A percentile compares a stretch with the other conserved stretches of the same genome.
Evolutionary conservation across 92 coral and sea anemone species (phyloP).

Genomic region (Micromussa lordhowensis): DNA sequence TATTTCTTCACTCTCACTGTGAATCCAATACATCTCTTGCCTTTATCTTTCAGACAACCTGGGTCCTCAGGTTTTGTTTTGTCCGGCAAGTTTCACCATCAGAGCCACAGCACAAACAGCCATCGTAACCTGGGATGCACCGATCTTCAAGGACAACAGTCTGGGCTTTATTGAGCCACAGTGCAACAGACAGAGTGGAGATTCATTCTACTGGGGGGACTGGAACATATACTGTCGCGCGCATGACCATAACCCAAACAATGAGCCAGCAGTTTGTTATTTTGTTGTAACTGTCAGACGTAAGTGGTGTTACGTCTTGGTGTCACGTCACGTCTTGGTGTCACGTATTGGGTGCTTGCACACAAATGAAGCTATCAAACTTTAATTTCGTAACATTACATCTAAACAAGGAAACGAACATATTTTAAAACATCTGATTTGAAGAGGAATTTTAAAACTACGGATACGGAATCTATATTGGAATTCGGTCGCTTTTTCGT

Average conservation of each 20-base stretch:
- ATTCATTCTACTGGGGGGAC: conserved; percentile 28
- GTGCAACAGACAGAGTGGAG: conserved; percentile 29
- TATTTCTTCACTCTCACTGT: not conserved
- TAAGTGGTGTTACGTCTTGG: not conserved
- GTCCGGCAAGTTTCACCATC: conserved; percentile 4
- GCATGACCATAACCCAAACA: conserved; percentile 32
- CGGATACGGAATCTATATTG: no score
- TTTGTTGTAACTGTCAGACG: conserved; percentile 21
- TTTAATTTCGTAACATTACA: no score
- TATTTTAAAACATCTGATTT: no score
- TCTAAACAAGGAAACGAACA: no score
- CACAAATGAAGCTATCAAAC: not conserved
- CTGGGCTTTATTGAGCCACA: not conserved
- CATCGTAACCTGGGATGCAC: conserved; percentile 12
- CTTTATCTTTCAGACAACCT: conserved; percentile 1
- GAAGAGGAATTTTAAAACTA: no score
- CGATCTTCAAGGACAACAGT: conserved; percentile 31
- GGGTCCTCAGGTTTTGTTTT: conserved; percentile 26
- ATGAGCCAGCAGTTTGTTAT: conserved; percentile 26
- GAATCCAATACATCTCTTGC: not conserved
- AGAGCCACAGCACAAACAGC: conserved; percentile 1
- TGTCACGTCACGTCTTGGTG: not conserved
- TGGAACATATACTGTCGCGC: conserved; percentile 38
- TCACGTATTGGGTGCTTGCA: not conserved
- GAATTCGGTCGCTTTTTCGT: no score